Evolutionary conservation across 2,888 invertebrate species (phyloP).

Genomic region (Drosophila mayaguana): DNA sequence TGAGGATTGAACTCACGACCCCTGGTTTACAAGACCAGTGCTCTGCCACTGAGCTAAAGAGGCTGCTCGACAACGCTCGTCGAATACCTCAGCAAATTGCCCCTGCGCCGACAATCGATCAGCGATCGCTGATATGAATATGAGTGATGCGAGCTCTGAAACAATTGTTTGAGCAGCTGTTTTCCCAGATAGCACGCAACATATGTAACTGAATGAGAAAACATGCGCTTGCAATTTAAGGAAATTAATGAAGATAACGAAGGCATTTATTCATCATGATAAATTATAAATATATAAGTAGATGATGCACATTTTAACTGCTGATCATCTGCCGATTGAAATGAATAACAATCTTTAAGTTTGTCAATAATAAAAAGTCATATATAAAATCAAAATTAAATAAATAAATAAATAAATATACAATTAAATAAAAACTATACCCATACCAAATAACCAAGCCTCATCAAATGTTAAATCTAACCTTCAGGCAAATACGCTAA

Average conservation of each 20-base stretch:
- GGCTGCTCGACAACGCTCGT: conserved; percentile 81
- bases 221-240: conserved; percentile 10
- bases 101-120: conserved; percentile 84
- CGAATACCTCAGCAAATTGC: background rate
- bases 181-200: background rate
- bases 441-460: no score
- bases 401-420: no score
- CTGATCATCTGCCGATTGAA: background rate
- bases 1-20: conserved; percentile 96
- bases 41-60: conserved; percentile 96
- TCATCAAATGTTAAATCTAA: no score
- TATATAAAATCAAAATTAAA: no score
- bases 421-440: no score
- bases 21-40: conserved; percentile 96
- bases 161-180: conserved; percentile 4
- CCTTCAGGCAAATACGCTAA: no score
- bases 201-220: no score
- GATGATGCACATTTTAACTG: no score
- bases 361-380: no score
- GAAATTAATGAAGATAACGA: conserved; percentile 1
- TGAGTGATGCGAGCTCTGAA: background rate
- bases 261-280: no score
- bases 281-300: no score
- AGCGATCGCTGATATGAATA: conserved; percentile 12
- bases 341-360: no score